Evolutionary conservation across 2,888 invertebrate species (phyloP).

Genomic region (Dolomedes plantarius): DNA sequence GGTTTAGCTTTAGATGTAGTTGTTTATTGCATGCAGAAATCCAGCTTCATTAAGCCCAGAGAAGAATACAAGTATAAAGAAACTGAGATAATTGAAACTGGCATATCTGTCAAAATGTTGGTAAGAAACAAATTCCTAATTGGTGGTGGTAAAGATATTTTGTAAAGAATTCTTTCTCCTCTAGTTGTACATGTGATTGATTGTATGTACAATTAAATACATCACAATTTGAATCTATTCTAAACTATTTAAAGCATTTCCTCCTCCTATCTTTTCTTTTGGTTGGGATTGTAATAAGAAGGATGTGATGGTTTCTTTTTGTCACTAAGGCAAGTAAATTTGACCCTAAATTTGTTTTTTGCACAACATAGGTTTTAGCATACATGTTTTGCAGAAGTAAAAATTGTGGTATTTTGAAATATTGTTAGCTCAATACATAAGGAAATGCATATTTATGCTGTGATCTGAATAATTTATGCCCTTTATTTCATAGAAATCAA

Average conservation of each 20-base stretch:
- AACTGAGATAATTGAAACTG: slow-evolving; percentile 62
- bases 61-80: slow-evolving; percentile 57
- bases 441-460: background rate
- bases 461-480: background rate
- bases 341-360: no score
- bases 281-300: no score
- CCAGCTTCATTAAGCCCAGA: slow-evolving; percentile 58
- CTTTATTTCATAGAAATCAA: slow-evolving; percentile 55
- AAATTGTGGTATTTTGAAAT: no score
- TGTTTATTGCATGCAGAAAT: slow-evolving; percentile 70
- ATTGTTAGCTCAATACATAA: slow-evolving; percentile 65
- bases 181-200: no score
- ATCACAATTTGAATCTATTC: no score
- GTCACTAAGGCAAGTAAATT: no score
- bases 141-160: slow-evolving; percentile 20
- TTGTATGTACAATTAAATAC: no score
- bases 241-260: no score
- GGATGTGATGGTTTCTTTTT: no score
- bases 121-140: slow-evolving; percentile 43
- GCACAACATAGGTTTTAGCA: no score
- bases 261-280: no score
- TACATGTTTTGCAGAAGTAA: no score
- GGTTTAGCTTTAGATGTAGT: slow-evolving; percentile 67
- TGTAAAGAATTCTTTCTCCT: background rate
- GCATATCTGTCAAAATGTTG: slow-evolving; percentile 70